Conservation (phyloP, 2,797 vertebrate species). For the Semaprochilodus insignis region DNA sequence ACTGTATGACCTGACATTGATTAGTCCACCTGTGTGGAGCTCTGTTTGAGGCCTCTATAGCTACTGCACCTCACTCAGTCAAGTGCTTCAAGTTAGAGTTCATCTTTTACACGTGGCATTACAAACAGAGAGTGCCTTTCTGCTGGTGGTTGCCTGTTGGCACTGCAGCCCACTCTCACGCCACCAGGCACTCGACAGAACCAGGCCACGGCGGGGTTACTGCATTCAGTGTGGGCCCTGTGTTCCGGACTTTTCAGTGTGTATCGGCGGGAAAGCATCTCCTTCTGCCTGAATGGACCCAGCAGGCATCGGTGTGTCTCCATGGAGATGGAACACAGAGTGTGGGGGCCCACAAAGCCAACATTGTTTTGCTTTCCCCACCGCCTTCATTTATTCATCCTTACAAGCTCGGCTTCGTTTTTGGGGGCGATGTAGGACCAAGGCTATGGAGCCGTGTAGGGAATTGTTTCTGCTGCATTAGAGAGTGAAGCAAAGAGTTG, state of each 20-base stretch:
- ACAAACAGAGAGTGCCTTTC: neutral
- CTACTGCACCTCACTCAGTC: neutral
- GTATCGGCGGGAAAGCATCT: slow-evolving; percentile 60
- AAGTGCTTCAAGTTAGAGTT: neutral
- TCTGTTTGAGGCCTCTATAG: neutral
- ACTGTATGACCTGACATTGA: neutral
- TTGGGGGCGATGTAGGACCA: slow-evolving; percentile 18
- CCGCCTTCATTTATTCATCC: slow-evolving; percentile 65
- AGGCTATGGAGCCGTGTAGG: slow-evolving; percentile 16
- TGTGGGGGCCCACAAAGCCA: slow-evolving; percentile 74
- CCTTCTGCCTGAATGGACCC: slow-evolving; percentile 74
- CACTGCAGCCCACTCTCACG: slow-evolving; percentile 1
- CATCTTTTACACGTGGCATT: neutral
- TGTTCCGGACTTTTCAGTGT: slow-evolving; percentile 51
- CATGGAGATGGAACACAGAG: slow-evolving; percentile 78
- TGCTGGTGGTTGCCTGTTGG: slow-evolving; percentile 6
- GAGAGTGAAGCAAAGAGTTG: slow-evolving; percentile 6
- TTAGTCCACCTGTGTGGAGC: neutral
- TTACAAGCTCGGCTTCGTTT: slow-evolving; percentile 35
- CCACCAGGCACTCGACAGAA: slow-evolving; percentile 29
- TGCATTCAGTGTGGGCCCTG: slow-evolving; percentile 27
- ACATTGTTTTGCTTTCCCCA: slow-evolving; percentile 64
- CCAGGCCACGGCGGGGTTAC: slow-evolving; percentile 23
- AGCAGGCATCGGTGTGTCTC: slow-evolving; percentile 76
- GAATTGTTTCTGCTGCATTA: slow-evolving; percentile 30